Conservation (phyloP, 2,797 vertebrate species). For the Hoplostethus atlanticus region DNA sequence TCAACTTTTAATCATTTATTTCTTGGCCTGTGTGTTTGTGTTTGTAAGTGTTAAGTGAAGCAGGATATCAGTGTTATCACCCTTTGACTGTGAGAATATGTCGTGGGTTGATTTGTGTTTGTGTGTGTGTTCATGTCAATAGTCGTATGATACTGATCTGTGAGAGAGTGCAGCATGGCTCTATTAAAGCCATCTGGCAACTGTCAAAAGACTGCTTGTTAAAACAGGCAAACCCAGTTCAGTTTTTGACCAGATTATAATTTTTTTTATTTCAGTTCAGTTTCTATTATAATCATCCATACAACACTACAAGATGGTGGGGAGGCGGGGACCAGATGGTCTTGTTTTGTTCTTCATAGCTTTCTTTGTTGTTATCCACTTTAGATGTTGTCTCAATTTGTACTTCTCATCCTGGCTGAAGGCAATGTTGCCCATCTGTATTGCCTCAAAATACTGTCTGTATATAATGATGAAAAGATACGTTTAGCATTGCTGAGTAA, state of each 20-base stretch:
- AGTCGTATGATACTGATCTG: slow-evolving; percentile 16
- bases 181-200: slow-evolving; percentile 31
- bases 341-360: slow-evolving; percentile 42
- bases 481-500: slow-evolving; percentile 6
- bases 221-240: slow-evolving; percentile 8
- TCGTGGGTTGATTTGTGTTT: not conserved
- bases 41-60: too few species aligned
- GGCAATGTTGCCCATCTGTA: slow-evolving; percentile 33
- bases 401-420: slow-evolving; percentile 33
- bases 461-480: slow-evolving; percentile 18
- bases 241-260: not conserved
- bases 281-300: slow-evolving; percentile 36
- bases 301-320: slow-evolving; percentile 25
- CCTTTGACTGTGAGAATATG: not conserved
- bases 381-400: slow-evolving; percentile 47
- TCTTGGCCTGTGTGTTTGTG: not conserved
- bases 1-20: not conserved
- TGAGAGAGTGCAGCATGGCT: slow-evolving; percentile 14
- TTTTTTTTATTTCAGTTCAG: slow-evolving; percentile 18
- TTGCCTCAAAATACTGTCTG: slow-evolving; percentile 20
- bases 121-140: not conserved
- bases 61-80: too few species aligned
- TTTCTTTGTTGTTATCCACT: slow-evolving; percentile 46
- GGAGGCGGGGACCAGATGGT: slow-evolving; percentile 50
- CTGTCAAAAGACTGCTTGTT: slow-evolving; percentile 16